These are phyloP conservation scores for Coregonus suidteri DNA, from an alignment of 2,797 vertebrate genomes.

Conservation along the genomic window DNA sequence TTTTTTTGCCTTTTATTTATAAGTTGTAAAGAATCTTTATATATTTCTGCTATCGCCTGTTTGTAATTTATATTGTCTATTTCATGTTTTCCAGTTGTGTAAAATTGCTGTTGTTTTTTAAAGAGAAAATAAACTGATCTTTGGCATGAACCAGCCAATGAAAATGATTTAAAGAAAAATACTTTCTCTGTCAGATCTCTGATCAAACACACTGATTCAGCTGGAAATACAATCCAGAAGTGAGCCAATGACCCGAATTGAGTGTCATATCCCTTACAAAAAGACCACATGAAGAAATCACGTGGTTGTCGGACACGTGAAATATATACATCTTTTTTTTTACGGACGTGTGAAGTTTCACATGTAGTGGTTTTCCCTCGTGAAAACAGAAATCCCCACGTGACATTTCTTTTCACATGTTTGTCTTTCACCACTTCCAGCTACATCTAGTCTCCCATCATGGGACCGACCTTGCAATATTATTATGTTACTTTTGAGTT, in stretches of 20 bases:
- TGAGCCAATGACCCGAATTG: not conserved
- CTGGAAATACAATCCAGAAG: not conserved
- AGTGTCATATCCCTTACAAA: not conserved
- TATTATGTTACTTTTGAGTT: too few species aligned
- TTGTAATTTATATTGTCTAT: conserved; percentile 79
- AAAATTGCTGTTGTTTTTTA: conserved; percentile 49
- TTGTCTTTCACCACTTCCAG: too few species aligned
- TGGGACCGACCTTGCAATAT: too few species aligned
- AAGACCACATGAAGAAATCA: too few species aligned
- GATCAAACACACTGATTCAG: not conserved
- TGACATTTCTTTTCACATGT: too few species aligned
- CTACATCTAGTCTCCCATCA: too few species aligned
- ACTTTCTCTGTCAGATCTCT: conserved; percentile 12
- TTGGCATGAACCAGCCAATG: conserved; percentile 70
- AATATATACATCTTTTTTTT: too few species aligned
- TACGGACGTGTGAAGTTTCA: too few species aligned
- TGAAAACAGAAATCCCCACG: too few species aligned
- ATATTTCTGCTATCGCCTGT: conserved; percentile 64
- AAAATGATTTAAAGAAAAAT: conserved; percentile 58
- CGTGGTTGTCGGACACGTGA: too few species aligned
- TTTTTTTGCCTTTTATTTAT: conserved; percentile 70
- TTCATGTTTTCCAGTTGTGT: conserved; percentile 44
- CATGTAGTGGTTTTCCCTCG: too few species aligned
- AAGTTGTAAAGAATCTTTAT: conserved; percentile 64
- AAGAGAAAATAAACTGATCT: conserved; percentile 46